phyloP scores from a whole-genome alignment of 2,797 vertebrate species.

The Coccyzus lansbergi region DNA sequence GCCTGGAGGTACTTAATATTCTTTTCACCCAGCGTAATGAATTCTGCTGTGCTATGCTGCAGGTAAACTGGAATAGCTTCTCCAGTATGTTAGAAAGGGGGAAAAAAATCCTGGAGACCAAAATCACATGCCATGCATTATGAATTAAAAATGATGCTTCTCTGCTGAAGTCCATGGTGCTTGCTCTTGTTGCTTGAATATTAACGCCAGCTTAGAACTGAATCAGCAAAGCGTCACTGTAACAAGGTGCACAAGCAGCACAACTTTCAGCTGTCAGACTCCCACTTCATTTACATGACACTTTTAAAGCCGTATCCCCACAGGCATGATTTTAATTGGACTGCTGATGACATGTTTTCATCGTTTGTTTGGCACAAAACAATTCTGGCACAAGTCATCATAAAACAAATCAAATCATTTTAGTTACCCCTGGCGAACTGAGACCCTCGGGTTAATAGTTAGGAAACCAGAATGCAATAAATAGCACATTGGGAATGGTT shows the following conservation, averaged over 20 bases:
- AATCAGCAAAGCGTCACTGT: conserved; percentile 7
- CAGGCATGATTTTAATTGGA: conserved; percentile 53
- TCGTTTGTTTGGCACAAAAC: not conserved
- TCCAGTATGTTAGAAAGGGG: not conserved
- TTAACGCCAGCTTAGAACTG: conserved; percentile 33
- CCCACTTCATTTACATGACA: conserved; percentile 1
- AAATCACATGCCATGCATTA: not conserved
- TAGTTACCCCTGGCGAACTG: conserved; percentile 7
- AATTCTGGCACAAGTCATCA: not conserved
- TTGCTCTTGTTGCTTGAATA: conserved; percentile 20
- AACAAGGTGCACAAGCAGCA: conserved; percentile 18
- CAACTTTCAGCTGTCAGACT: conserved; percentile 32
- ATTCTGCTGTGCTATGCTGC: not conserved
- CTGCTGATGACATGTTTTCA: not conserved
- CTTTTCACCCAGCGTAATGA: not conserved
- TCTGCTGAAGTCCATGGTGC: not conserved
- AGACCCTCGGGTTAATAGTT: not conserved
- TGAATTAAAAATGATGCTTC: conserved; percentile 47
- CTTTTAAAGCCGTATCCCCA: conserved; percentile 20
- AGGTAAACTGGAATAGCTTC: not conserved
- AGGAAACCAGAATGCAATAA: not conserved
- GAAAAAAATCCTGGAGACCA: not conserved
- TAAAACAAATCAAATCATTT: not conserved
- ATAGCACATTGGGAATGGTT: not conserved
- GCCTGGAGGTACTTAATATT: conserved; percentile 10